Evolutionary conservation across 2,113 vertebrate species (phyloP).

Genomic region (Scophthalmus maximus): DNA sequence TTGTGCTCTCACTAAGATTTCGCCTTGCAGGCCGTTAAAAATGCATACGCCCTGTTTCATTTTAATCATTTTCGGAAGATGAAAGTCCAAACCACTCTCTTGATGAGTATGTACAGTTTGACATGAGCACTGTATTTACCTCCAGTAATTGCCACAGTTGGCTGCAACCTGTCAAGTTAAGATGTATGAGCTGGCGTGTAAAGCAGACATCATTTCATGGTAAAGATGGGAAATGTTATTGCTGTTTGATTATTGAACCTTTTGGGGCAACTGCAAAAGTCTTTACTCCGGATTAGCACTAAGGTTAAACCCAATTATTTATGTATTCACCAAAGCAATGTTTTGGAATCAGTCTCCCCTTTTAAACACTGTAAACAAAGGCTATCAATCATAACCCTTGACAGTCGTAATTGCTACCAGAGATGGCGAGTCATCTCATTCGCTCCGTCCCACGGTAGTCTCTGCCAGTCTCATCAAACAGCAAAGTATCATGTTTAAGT

Average conservation of each 20-base stretch:
- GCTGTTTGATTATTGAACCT: constrained; percentile 82
- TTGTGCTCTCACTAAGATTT: constrained; percentile 29
- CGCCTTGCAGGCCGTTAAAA: constrained; percentile 52
- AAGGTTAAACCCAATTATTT: constrained; percentile 79
- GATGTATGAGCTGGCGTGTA: constrained; percentile 81
- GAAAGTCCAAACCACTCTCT: constrained; percentile 66
- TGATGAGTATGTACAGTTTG: constrained; percentile 68
- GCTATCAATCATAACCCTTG: constrained; percentile 83
- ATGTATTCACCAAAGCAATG: constrained; percentile 77
- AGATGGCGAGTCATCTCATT: constrained; percentile 46
- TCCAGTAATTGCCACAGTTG: constrained; percentile 78
- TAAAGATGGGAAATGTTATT: constrained; percentile 85
- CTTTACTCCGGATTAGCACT: constrained; percentile 74
- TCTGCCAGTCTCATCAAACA: constrained; percentile 54
- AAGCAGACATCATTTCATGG: constrained; percentile 84
- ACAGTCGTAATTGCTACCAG: constrained; percentile 84
- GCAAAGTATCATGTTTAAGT: constrained; percentile 41
- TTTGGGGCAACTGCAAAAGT: constrained; percentile 73
- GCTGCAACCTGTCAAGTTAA: constrained; percentile 84
- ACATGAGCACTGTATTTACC: constrained; percentile 71
- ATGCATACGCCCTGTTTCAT: constrained; percentile 46
- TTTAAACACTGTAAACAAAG: constrained; percentile 87
- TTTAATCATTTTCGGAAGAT: constrained; percentile 70
- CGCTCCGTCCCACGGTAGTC: constrained; percentile 26
- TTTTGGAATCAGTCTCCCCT: constrained; percentile 82